Conservation (phyloP, 2,888 invertebrate genomes). For the Oscheius sp. region DNA sequence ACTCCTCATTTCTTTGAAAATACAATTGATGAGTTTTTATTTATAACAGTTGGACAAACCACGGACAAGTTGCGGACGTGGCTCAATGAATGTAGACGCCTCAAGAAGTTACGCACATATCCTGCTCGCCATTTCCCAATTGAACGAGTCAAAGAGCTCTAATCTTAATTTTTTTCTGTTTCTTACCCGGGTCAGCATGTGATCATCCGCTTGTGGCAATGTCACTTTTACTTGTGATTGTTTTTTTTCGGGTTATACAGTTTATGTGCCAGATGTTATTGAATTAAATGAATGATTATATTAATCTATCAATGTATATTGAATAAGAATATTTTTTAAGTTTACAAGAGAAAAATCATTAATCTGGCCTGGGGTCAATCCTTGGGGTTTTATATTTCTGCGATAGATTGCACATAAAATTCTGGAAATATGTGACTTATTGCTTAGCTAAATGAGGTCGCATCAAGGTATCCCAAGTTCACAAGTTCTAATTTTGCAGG, state of each 20-base stretch:
- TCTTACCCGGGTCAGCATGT: conserved; percentile 18
- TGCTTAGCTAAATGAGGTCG: too few species aligned
- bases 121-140: conserved; percentile 46
- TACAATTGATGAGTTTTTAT: conserved; percentile 65
- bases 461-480: too few species aligned
- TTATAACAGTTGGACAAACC: conserved; percentile 40
- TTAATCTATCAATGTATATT: too few species aligned
- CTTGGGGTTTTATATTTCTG: too few species aligned
- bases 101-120: conserved; percentile 40
- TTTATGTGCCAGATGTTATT: not conserved
- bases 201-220: not conserved
- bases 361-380: too few species aligned
- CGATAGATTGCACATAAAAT: too few species aligned
- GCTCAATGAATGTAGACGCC: conserved; percentile 35
- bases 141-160: conserved; percentile 24
- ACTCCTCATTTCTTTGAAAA: conserved; percentile 57
- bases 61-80: conserved; percentile 34
- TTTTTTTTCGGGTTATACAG: not conserved
- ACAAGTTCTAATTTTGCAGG: too few species aligned
- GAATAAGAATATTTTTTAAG: too few species aligned
- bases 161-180: not conserved
- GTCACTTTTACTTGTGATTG: not conserved
- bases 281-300: too few species aligned
- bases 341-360: too few species aligned
- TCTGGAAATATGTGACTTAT: too few species aligned